Evolutionary conservation across 37 sponge, comb jelly and placozoan genomes (phyloP), one percentile per base, ranked within the genome.

Genomic region (Spongilla lacustris): DNA sequence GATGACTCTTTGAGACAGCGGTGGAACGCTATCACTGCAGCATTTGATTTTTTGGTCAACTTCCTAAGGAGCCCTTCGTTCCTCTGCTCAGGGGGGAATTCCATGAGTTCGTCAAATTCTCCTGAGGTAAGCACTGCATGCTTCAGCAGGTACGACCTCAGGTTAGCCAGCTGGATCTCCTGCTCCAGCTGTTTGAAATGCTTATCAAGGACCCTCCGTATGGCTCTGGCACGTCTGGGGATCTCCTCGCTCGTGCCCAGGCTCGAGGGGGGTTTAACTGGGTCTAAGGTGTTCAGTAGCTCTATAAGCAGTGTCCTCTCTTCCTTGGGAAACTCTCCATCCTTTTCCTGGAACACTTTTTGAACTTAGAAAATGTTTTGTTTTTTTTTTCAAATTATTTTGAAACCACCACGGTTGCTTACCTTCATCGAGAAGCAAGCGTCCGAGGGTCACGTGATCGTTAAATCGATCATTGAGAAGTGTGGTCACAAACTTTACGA

Each of bases 401-500:
- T n/a, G n/a, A n/a, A n/a, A n/a, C 58, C 14, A 17, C 19, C 58
- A 58, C 58, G 4, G 58, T 17, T 17, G 19, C 58, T 58, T 13
- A 58, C 58, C 58, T 14, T 58, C 58, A 17, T 8, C 58, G 4
- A 58, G 58, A 8, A 58, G 58, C 21, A 17, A 17, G 58, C 58
- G 58, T 17, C 58, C 58, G 11, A 58, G 58, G 1, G 21, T 14
- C 58, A 58, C 58, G 58, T 58, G 58, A 14, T 58, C 11, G 58
- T 17, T 58, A 1, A 14, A 1, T 58, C 19, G 4, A 17, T 58
- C 58, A 17, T 58, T 58, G 0, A 58, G 58, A 1, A 58, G 58
- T 17, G 58, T 58, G 58, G 14, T 58, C 19, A 89, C 24, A 25
- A 89, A 89, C 22, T 72, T 78, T 27, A 89, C 74, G 29, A 89